Base-by-base conservation (phyloP, 2,797 vertebrate genomes). In the Characodon lateralis region DNA sequence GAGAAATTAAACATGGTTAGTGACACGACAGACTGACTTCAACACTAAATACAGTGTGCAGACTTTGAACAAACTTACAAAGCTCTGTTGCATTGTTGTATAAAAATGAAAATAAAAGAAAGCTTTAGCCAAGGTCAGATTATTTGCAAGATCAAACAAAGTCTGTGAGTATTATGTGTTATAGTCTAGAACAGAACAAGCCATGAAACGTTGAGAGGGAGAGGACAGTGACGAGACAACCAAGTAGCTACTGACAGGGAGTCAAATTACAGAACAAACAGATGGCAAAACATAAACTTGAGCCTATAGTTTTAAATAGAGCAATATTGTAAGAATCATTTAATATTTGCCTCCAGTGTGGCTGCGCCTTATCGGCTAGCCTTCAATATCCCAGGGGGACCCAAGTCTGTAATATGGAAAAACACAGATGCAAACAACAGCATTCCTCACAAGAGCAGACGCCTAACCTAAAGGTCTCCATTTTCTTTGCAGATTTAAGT, bases 381-480 rank as follows among this genome's bases (percentile, higher is more conserved):
- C 95, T 95, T 95, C 96, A 96, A 95, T 95, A 96, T 96, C 95
- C 96, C 95, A 94, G 95, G 94, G 95, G 95, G 94, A 96, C 94
- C 95, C 95, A 96, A 12, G 94, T 97, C 96, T 97, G 96, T 87
- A 97, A 96, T 93, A 95, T 94, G 95, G 66, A 96, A 96, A 95
- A 96, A 96, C 96, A 95, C 91, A 96, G 95, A 96, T 95, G 95
- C 96, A 96, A 92, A 96, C 95, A 96, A 96, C 94, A 96, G 86
- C 93, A 94, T 96, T 94, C 94, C 95, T 95, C 93, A 95, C 92
- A 95, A 78, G 94, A 91, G 89, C 81, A 90, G 94, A 95, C 90
- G 91, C 92, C 93, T 78, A 89, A 16, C 88, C 78, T 84, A 77
- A 78, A 81, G 86, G 71, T 90, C 93, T 88, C 53, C 86, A 71